These are phyloP conservation scores for Coreoperca whiteheadi DNA, from an alignment of 2,113 vertebrate genomes.

Conservation along the genomic window DNA sequence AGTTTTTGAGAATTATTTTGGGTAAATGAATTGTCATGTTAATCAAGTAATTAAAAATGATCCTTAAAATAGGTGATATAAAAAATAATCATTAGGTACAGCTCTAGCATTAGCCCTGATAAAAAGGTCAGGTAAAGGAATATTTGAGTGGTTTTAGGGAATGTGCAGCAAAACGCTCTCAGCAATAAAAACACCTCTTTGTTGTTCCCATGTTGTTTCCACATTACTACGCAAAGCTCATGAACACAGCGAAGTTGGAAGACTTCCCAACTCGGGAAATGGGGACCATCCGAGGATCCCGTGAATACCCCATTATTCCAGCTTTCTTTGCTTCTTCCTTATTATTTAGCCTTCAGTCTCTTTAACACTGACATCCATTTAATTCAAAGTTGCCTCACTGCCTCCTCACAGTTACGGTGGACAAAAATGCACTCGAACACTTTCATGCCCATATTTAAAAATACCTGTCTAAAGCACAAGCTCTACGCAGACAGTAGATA, in stretches of 20 bases:
- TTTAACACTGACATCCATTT: conserved; percentile 5
- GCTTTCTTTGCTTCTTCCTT: neutral
- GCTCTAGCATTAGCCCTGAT: too few relatives aligned
- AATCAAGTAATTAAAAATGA: too few relatives aligned
- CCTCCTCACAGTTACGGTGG: neutral
- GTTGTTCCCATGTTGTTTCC: neutral
- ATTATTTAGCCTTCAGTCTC: neutral
- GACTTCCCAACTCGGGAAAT: too few relatives aligned
- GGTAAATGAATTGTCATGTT: too few relatives aligned
- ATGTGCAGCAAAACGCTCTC: too few relatives aligned
- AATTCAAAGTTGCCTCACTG: neutral
- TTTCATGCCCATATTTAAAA: conserved; percentile 3
- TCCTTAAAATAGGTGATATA: too few relatives aligned
- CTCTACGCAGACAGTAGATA: conserved; percentile 15
- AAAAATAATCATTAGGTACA: too few relatives aligned
- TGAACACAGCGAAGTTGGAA: neutral
- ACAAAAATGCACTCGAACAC: neutral
- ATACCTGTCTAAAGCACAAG: neutral
- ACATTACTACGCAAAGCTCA: neutral
- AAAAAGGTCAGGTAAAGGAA: too few relatives aligned
- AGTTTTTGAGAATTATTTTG: too few relatives aligned
- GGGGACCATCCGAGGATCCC: too few relatives aligned
- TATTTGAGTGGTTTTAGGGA: too few relatives aligned
- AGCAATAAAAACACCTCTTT: neutral
- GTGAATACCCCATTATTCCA: neutral